Percentiles rank a stretch among this genome's conserved stretches.
Evolutionary conservation across 2,888 invertebrate genomes (phyloP).

Genomic region (Odontocolon sp.): DNA sequence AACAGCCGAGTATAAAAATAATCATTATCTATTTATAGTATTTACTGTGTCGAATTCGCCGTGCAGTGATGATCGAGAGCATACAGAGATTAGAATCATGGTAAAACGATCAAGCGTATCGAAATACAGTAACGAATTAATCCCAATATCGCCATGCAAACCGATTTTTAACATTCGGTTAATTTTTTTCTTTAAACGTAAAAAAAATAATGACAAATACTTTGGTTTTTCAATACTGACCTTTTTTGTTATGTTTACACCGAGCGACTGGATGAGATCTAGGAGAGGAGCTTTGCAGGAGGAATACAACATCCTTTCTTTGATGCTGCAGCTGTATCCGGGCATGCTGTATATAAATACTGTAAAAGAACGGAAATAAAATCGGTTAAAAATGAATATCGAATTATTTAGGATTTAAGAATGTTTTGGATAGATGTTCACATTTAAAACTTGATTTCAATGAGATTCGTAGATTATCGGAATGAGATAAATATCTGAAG

Average conservation of each 20-base stretch:
- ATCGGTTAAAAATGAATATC: background rate
- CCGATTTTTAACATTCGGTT: slow-evolving; percentile 5
- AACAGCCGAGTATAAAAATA: slow-evolving; percentile 34
- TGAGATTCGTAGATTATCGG: no score
- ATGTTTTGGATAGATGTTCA: background rate
- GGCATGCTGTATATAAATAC: slow-evolving; percentile 99
- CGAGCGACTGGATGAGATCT: slow-evolving; percentile 90
- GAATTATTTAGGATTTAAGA: background rate
- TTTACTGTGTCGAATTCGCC: slow-evolving; percentile 47
- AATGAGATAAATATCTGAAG: no score
- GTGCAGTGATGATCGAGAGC: slow-evolving; percentile 59
- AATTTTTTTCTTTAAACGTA: slow-evolving; percentile 12
- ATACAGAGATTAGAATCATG: slow-evolving; percentile 46
- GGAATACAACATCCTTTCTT: slow-evolving; percentile 99
- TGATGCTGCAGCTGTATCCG: slow-evolving; percentile 96
- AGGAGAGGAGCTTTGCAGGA: slow-evolving; percentile 97
- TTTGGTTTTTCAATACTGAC: slow-evolving; percentile 84
- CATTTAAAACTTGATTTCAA: no score
- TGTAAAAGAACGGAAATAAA: slow-evolving; percentile 80
- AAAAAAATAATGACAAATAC: background rate
- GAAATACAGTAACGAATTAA: slow-evolving; percentile 21
- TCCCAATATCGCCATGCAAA: slow-evolving; percentile 51
- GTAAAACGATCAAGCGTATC: slow-evolving; percentile 44
- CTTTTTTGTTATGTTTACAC: slow-evolving; percentile 92
- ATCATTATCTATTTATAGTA: slow-evolving; percentile 25